phyloP scores from a whole-genome alignment of 2,888 invertebrate genomes.

The Ceraclea dissimilis region DNA sequence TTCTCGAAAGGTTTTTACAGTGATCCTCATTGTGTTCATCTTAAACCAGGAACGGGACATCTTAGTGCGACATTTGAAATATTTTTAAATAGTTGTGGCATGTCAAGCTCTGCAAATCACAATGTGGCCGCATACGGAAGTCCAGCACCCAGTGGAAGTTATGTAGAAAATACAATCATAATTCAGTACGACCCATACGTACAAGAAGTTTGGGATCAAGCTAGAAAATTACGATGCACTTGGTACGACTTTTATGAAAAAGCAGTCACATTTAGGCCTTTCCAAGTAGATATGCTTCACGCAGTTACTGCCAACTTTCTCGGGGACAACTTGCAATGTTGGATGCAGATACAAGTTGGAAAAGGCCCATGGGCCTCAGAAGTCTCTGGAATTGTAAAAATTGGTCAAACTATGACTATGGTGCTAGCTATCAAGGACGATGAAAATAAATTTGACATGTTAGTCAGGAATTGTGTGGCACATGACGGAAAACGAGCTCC shows the following conservation, averaged over 20 bases:
- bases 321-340: slow-evolving; percentile 91
- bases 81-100: slow-evolving; percentile 87
- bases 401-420: slow-evolving; percentile 96
- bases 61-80: slow-evolving; percentile 90
- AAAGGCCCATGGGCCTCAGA: slow-evolving; percentile 97
- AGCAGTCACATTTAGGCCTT: slow-evolving; percentile 88
- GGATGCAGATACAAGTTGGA: slow-evolving; percentile 97
- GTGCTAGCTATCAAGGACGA: slow-evolving; percentile 92
- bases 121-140: slow-evolving; percentile 78
- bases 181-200: slow-evolving; percentile 93
- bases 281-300: slow-evolving; percentile 93
- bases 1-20: slow-evolving; percentile 92
- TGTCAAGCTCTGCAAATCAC: slow-evolving; percentile 88
- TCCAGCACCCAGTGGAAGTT: slow-evolving; percentile 85
- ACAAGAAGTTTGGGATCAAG: slow-evolving; percentile 94
- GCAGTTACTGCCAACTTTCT: slow-evolving; percentile 93
- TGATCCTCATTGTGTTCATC: slow-evolving; percentile 83
- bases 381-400: slow-evolving; percentile 91
- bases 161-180: slow-evolving; percentile 91
- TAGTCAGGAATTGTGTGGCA: slow-evolving; percentile 89
- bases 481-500: slow-evolving; percentile 91
- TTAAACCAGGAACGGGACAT: slow-evolving; percentile 86
- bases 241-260: slow-evolving; percentile 97
- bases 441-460: slow-evolving; percentile 93
- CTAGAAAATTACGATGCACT: slow-evolving; percentile 83